These are phyloP conservation scores for Drosophila orena DNA, from an alignment of 1,140 invertebrate genomes.

Conservation along the genomic window DNA sequence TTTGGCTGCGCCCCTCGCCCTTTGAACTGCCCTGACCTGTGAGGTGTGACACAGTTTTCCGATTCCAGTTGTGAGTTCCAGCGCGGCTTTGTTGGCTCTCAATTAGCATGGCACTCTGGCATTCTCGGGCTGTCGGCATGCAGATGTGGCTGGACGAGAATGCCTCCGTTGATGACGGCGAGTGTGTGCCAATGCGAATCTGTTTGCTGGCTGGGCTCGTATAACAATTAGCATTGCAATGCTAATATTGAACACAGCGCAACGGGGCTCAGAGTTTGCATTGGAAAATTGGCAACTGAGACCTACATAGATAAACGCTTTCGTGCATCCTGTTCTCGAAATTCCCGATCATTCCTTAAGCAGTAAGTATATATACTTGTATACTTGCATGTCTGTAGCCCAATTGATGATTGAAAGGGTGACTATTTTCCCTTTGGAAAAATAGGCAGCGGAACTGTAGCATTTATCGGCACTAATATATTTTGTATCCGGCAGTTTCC, in stretches of 20 bases:
- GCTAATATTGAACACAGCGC: conserved; percentile 40
- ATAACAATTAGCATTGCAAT: conserved; percentile 45
- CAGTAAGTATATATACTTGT: neutral
- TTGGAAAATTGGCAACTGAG: conserved; percentile 14
- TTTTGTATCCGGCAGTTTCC: neutral
- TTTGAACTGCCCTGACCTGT: conserved; percentile 28
- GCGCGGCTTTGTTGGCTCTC: conserved; percentile 40
- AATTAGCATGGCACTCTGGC: conserved; percentile 40
- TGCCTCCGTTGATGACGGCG: conserved; percentile 4
- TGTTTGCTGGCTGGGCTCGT: conserved; percentile 9
- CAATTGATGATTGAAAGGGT: no score
- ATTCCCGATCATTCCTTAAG: neutral
- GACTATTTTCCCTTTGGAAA: no score
- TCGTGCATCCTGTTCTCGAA: conserved; percentile 23
- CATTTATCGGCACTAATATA: neutral
- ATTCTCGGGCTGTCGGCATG: conserved; percentile 4
- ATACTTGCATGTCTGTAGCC: no score
- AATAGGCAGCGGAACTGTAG: neutral
- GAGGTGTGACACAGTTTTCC: conserved; percentile 50
- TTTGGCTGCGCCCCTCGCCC: neutral
- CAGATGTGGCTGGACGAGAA: conserved; percentile 1
- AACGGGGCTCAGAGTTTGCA: neutral
- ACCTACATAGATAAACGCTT: conserved; percentile 18
- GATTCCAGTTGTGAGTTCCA: conserved; percentile 4
- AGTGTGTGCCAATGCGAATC: conserved; percentile 9